phyloP scores from a whole-genome alignment of 2,113 vertebrate species.

The Prochilodus magdalenae region DNA sequence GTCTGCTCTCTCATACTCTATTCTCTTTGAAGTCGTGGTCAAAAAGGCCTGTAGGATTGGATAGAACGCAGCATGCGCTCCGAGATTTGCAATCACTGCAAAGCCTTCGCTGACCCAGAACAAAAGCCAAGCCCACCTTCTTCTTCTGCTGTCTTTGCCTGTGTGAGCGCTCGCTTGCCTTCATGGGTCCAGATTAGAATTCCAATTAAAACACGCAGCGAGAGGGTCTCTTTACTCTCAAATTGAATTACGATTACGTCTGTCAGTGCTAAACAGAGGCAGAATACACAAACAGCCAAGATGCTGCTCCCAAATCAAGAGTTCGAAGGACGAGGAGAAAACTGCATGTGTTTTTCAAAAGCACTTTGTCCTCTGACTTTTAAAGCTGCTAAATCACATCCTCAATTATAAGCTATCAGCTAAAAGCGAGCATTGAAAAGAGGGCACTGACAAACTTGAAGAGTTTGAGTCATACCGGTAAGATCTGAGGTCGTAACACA shows the following conservation, averaged over 20 bases:
- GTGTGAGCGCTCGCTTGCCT: background rate
- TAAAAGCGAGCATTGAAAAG: background rate
- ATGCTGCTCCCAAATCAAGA: background rate
- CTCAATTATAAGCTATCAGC: background rate
- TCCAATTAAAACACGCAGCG: constrained; percentile 11
- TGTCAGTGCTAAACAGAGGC: background rate
- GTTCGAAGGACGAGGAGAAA: background rate
- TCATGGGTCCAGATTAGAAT: constrained; percentile 3
- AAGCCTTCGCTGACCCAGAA: constrained; percentile 11
- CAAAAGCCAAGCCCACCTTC: constrained; percentile 22
- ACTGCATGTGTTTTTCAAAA: background rate
- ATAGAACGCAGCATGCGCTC: constrained; percentile 43
- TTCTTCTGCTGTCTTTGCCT: background rate
- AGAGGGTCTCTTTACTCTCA: background rate
- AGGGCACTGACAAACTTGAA: background rate
- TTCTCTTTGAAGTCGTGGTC: constrained; percentile 77
- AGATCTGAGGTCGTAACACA: background rate
- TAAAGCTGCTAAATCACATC: background rate
- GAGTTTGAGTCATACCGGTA: background rate
- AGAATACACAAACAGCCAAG: background rate
- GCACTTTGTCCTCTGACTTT: background rate
- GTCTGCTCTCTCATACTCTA: constrained; percentile 67
- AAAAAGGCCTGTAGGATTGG: constrained; percentile 55
- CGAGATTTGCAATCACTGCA: constrained; percentile 53
- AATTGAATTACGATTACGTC: background rate